Evolutionary conservation across 2,113 vertebrate genomes (phyloP).

Genomic region (Erpornis zantholeuca): DNA sequence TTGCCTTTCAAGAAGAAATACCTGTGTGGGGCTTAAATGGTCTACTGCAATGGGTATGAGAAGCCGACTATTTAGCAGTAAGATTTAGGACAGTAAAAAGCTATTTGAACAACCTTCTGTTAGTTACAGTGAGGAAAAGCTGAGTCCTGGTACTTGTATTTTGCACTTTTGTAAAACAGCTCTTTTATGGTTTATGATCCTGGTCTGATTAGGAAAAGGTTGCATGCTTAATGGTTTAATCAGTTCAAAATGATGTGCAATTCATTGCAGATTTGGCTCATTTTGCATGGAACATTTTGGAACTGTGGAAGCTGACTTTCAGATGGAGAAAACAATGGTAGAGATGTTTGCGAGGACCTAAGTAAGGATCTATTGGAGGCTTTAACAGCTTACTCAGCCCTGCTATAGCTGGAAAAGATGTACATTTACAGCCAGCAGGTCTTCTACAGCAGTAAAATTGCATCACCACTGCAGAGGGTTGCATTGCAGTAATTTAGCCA

Average conservation of each 20-base stretch:
- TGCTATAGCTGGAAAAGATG: not conserved
- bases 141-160: not conserved
- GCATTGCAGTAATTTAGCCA: not conserved
- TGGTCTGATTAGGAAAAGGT: not conserved
- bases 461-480: not conserved
- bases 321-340: not conserved
- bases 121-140: not conserved
- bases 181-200: not conserved
- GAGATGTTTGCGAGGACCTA: not conserved
- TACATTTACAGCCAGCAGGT: not conserved
- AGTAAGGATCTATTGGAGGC: not conserved
- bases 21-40: not conserved
- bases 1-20: not conserved
- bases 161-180: not conserved
- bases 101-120: not conserved
- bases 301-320: not conserved
- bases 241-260: not conserved
- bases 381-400: not conserved
- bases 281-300: not conserved
- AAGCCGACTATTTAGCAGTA: not conserved
- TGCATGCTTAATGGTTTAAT: not conserved
- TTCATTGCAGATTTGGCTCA: not conserved
- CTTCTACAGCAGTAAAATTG: not conserved
- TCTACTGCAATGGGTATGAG: not conserved
- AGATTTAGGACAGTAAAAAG: not conserved